Conservation (phyloP, 64 coral and sea anemone genomes). For the Cladopsammia gracilis region DNA sequence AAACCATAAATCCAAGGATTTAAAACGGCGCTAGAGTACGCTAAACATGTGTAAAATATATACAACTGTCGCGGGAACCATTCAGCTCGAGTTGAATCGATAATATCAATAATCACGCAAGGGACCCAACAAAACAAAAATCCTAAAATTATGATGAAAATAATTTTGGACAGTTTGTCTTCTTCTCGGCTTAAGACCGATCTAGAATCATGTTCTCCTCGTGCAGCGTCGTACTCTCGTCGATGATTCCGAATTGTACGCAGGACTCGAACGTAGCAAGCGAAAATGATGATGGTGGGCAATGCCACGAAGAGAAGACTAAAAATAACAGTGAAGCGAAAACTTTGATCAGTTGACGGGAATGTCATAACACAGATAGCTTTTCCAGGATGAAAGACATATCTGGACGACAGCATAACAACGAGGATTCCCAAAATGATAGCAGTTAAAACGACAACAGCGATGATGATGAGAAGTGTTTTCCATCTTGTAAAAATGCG, state of each 20-base stretch:
- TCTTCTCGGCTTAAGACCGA: conserved; percentile 80
- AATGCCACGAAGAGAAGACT: conserved; percentile 63
- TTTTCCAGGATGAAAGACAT: conserved; percentile 88
- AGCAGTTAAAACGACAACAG: conserved; percentile 48
- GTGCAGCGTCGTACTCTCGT: conserved; percentile 58
- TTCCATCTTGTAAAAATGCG: conserved; percentile 74
- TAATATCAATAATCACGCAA: conserved; percentile 77
- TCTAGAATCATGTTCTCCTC: conserved; percentile 73
- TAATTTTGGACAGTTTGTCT: conserved; percentile 81
- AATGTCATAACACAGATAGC: conserved; percentile 84
- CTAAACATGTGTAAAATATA: conserved; percentile 79
- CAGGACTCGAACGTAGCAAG: conserved; percentile 74
- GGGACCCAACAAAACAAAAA: conserved; percentile 87
- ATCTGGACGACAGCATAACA: conserved; percentile 52
- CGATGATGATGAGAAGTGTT: conserved; percentile 67
- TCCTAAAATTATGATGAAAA: conserved; percentile 82
- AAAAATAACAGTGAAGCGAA: conserved; percentile 62
- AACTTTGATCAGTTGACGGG: conserved; percentile 17
- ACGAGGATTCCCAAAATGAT: conserved; percentile 55
- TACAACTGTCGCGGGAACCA: conserved; percentile 86
- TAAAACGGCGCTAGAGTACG: conserved; percentile 70
- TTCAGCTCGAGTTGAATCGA: conserved; percentile 26
- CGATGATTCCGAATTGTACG: conserved; percentile 73
- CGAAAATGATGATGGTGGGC: conserved; percentile 69
- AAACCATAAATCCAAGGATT: conserved; percentile 91